Evolutionary conservation across 2,797 vertebrate species (phyloP).

Genomic region (Emydoidea blandingii): DNA sequence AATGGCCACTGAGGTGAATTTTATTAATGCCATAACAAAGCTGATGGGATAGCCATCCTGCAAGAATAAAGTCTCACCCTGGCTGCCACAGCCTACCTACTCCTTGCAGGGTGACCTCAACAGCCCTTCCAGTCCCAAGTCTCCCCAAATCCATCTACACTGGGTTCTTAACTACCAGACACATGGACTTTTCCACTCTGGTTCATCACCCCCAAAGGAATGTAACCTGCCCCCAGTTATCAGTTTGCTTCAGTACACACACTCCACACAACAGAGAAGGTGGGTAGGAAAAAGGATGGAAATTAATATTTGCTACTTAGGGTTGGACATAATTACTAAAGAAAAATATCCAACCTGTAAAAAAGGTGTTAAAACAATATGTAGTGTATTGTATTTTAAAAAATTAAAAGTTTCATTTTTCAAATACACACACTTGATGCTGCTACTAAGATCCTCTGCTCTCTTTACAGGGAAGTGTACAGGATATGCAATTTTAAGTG

Average conservation of each 20-base stretch:
- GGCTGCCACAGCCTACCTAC: neutral
- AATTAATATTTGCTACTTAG: neutral
- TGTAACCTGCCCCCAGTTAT: neutral
- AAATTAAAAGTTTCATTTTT: neutral
- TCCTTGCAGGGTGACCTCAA: neutral
- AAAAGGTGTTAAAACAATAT: neutral
- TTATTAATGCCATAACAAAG: neutral
- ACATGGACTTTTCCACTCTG: neutral
- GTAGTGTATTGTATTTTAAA: neutral
- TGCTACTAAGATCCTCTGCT: neutral
- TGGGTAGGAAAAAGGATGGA: neutral
- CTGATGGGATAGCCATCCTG: neutral
- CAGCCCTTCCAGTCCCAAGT: neutral
- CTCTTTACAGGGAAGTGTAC: neutral
- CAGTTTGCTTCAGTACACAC: neutral
- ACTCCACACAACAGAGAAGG: neutral
- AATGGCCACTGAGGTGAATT: neutral
- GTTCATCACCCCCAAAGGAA: neutral
- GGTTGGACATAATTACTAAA: neutral
- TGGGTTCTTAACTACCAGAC: neutral
- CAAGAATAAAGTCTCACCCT: neutral
- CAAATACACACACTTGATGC: neutral
- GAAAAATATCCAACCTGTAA: neutral
- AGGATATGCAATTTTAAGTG: neutral
- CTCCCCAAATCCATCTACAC: neutral